Evolutionary conservation across 2,888 invertebrate species (phyloP), one percentile per base, ranked within the genome.

Genomic region (Diarsia dahlii): DNA sequence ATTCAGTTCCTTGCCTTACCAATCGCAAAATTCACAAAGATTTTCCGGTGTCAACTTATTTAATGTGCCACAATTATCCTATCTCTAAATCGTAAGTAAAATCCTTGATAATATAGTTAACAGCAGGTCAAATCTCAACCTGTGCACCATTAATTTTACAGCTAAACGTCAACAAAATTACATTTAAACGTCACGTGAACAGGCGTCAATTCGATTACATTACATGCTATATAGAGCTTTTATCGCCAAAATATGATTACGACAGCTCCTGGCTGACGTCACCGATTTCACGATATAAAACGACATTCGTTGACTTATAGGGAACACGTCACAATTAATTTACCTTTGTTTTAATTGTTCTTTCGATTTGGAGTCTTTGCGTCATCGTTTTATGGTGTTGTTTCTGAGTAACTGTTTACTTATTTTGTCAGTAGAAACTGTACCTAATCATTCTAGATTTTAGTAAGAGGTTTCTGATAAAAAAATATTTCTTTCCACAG

Each of bases 111-210:
- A 63, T 62, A 12, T 12, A 23, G 67, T 60, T n/a, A 69, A 46
- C 45, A 13, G 28, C 28, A 28, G 28, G 10, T 46, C 72, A 50
- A 54, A 60, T 71, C 20, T 68, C 34, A 58, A 74, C 46, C 6
- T 15, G 15, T 13, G 46, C 34, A 34, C 18, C 18, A 18, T 34
- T 18, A 34, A 34, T 60, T 18, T 28, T 18, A 58, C 34, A 18
- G 18, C 28, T 58, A 18, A 50, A 68, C 75, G 86, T 82, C 78
- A 74, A 52, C 46, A 63, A 68, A 75, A 56, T 78, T 79, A 80
- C 18, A 23, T 23, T 28, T 28, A 67, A 84, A 76, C 58, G 23
- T 50, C 50, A 9, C 46, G 46, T 66, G 54, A 48, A 28, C 66
- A 45, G 28, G 62, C 84, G 56, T 68, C 48, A 70, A 75, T 15